These are phyloP conservation scores for Drosophila saltans DNA, from an alignment of 1,140 invertebrate species.

Conservation along the genomic window DNA sequence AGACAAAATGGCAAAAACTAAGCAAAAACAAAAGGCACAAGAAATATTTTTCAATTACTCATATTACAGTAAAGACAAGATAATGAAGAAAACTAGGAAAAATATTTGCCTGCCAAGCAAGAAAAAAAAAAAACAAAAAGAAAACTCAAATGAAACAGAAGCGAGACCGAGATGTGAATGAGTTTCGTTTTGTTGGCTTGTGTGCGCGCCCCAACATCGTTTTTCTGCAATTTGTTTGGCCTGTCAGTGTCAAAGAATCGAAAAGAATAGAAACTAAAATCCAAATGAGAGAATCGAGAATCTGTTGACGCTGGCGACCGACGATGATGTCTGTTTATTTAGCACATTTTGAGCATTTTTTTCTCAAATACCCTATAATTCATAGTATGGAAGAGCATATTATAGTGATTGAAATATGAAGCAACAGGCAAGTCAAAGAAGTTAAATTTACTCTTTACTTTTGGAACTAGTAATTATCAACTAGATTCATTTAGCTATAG, in stretches of 20 bases:
- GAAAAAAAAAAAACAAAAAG: conserved; percentile 27
- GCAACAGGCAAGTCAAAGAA: too few relatives aligned
- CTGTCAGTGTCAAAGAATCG: conserved; percentile 46
- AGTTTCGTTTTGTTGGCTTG: conserved; percentile 5
- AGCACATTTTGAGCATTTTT: conserved; percentile 31
- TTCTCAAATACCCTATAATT: neutral
- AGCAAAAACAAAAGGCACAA: neutral
- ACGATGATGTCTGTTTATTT: conserved; percentile 49
- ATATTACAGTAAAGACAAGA: conserved; percentile 33
- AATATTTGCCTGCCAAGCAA: conserved; percentile 24
- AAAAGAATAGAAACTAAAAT: conserved; percentile 13
- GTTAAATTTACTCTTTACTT: too few relatives aligned
- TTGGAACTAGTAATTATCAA: neutral
- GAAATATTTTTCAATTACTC: conserved; percentile 35
- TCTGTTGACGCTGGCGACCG: conserved; percentile 11
- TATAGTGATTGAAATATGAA: too few relatives aligned
- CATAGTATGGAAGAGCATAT: too few relatives aligned
- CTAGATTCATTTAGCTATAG: neutral
- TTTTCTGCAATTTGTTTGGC: conserved; percentile 55
- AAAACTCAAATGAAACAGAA: conserved; percentile 19
- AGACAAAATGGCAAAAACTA: conserved; percentile 8
- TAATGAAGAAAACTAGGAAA: conserved; percentile 35
- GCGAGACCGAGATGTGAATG: conserved; percentile 4
- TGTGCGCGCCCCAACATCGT: neutral
- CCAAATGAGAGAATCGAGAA: conserved; percentile 5